Conservation (phyloP, 2,797 vertebrate species). For the Muraenolepis orangiensis region DNA sequence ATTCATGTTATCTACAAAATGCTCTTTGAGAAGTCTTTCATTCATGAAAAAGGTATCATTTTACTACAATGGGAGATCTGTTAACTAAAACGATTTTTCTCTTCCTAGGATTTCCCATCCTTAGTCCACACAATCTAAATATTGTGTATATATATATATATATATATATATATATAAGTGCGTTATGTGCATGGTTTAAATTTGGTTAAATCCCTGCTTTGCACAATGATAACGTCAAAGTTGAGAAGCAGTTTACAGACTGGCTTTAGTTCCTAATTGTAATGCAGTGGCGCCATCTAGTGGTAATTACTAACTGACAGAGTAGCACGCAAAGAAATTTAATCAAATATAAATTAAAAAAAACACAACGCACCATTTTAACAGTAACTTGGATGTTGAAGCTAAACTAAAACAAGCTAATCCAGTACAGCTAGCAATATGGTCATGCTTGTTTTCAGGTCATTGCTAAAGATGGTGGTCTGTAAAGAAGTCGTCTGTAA, state of each 20-base stretch:
- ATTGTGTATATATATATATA: background rate
- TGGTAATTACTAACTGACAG: conserved; percentile 10
- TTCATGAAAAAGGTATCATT: no score
- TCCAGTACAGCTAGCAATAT: no score
- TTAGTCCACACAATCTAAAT: no score
- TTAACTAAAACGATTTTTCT: no score
- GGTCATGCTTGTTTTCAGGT: no score
- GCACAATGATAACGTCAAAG: background rate
- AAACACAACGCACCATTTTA: background rate
- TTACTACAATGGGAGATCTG: no score
- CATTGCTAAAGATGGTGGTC: no score
- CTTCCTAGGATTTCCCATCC: no score
- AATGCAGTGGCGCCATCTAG: conserved; percentile 47
- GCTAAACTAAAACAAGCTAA: background rate
- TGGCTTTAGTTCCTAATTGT: background rate
- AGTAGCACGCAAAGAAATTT: background rate
- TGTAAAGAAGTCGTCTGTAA: no score
- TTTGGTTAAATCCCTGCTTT: background rate
- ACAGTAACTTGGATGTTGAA: background rate
- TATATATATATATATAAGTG: no score
- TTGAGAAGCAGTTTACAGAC: background rate
- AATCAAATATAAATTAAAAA: background rate
- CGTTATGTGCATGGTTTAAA: background rate
- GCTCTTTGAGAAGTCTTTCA: no score
- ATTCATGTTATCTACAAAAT: background rate